A percentile compares a stretch with the other conserved stretches of the same genome.
These are phyloP conservation scores for Tineola bisselliella DNA, from an alignment of 2,888 invertebrate species.

Conservation along the genomic window DNA sequence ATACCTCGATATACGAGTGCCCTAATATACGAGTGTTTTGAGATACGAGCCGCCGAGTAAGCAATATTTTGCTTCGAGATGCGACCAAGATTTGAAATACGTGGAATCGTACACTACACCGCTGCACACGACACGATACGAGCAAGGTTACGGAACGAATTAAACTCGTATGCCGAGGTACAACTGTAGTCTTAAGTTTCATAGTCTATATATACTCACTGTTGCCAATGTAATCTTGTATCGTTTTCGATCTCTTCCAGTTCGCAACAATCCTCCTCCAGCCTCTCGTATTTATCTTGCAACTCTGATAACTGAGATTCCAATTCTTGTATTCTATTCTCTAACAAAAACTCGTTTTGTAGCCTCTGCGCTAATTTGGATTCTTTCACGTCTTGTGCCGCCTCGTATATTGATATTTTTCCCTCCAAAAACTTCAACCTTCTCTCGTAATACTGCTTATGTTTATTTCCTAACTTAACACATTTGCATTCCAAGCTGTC, in stretches of 20 bases:
- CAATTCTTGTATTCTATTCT: constrained; percentile 64
- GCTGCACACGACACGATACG: no score
- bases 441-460: constrained; percentile 73
- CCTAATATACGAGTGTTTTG: no score
- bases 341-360: constrained; percentile 68
- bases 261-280: constrained; percentile 79
- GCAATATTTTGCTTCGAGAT: no score
- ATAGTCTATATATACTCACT: constrained; percentile 39
- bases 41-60: no score
- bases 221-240: constrained; percentile 71
- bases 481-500: constrained; percentile 60
- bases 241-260: constrained; percentile 81
- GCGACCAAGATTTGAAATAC: no score
- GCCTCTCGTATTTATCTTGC: constrained; percentile 69
- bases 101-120: no score
- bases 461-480: constrained; percentile 65
- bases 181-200: no score
- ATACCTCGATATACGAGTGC: no score
- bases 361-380: constrained; percentile 70
- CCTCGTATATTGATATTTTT: constrained; percentile 73
- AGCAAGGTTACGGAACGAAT: no score
- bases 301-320: constrained; percentile 65
- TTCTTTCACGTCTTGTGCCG: constrained; percentile 70
- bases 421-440: constrained; percentile 72
- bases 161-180: no score